A percentile compares a stretch with the other conserved stretches of the same genome.
Conservation (phyloP, 2,113 vertebrate genomes). For the Mormoops blainvillei region DNA sequence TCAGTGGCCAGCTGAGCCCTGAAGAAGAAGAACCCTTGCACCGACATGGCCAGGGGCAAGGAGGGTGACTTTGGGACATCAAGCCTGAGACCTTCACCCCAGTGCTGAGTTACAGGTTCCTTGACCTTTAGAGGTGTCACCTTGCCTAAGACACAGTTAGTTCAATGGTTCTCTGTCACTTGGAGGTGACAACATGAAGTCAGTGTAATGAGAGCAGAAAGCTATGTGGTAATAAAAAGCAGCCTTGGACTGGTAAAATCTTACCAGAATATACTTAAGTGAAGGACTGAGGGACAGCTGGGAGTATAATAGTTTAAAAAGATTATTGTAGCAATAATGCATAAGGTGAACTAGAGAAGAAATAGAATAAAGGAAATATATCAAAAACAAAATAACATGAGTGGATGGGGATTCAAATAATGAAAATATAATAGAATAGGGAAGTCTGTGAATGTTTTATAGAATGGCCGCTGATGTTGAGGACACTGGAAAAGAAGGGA, state of each 20-base stretch:
- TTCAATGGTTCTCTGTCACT: not conserved
- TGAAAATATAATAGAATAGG: not conserved
- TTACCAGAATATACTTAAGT: too few relatives aligned
- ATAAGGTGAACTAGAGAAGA: not conserved
- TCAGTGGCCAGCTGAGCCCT: not conserved
- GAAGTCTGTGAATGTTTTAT: too few relatives aligned
- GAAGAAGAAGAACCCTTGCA: rapidly evolving
- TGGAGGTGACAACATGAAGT: not conserved
- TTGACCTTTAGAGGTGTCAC: rapidly evolving
- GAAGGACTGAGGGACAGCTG: not conserved
- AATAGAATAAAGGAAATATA: not conserved
- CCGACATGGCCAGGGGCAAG: rapidly evolving
- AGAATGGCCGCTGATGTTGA: too few relatives aligned
- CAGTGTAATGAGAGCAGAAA: not conserved
- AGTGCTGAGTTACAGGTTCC: not conserved
- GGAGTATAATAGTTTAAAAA: not conserved
- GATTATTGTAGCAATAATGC: too few relatives aligned
- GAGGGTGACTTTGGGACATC: rapidly evolving
- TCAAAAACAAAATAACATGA: not conserved
- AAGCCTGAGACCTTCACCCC: rapidly evolving
- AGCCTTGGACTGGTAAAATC: too few relatives aligned
- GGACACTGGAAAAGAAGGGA: not conserved
- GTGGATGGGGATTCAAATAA: too few relatives aligned
- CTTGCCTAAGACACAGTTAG: too few relatives aligned
- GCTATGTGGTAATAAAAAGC: too few relatives aligned